These are phyloP conservation scores for Peromyscus californicus DNA, from an alignment of 2,113 vertebrate genomes.

Conservation along the genomic window DNA sequence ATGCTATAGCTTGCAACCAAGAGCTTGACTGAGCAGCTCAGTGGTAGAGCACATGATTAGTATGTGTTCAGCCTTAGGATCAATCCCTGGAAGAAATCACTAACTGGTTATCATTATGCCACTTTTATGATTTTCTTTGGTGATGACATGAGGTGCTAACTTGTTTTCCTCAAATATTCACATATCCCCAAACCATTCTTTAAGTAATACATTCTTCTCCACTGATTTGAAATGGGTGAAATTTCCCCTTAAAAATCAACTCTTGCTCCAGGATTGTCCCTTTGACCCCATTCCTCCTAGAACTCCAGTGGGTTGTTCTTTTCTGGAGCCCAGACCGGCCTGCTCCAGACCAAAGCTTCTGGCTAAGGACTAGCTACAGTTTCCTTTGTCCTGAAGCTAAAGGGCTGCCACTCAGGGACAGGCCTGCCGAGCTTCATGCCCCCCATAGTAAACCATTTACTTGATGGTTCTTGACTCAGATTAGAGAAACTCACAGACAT, in stretches of 20 bases:
- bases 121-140: conserved; percentile 49
- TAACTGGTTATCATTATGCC: background rate
- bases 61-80: background rate
- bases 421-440: background rate
- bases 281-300: conserved; percentile 47
- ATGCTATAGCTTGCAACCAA: conserved; percentile 55
- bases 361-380: background rate
- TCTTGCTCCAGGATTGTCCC: background rate
- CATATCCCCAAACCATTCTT: conserved; percentile 35
- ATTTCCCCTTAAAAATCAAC: background rate
- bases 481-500: conserved; percentile 19
- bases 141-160: background rate
- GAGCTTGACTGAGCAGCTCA: background rate
- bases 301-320: background rate
- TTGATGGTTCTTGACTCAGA: conserved; percentile 7
- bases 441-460: background rate
- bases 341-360: conserved; percentile 12
- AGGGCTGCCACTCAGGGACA: background rate
- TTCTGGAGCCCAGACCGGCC: conserved; percentile 39
- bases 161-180: background rate
- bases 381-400: background rate
- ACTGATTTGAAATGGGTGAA: conserved; percentile 22
- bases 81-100: background rate
- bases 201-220: conserved; percentile 41
- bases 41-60: background rate